phyloP scores from a whole-genome alignment of 2,888 invertebrate genomes.

The Resseliella maxima region DNA sequence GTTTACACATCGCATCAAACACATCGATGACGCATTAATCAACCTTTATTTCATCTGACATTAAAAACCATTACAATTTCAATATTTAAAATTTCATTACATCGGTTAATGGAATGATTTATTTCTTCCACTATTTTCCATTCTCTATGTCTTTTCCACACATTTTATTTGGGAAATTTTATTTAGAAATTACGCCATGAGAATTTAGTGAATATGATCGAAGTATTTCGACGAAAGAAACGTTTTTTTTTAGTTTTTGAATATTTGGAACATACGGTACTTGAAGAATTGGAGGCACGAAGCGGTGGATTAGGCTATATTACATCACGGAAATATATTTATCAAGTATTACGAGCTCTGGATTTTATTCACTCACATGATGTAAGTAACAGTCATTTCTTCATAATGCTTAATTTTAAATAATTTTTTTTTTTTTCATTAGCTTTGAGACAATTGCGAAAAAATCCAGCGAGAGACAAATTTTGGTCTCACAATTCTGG shows the following conservation, averaged over 20 bases:
- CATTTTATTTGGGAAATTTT: background rate
- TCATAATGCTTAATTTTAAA: too few relatives aligned
- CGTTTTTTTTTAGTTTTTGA: constrained; percentile 90
- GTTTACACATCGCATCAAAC: background rate
- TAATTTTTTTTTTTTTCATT: too few relatives aligned
- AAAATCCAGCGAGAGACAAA: too few relatives aligned
- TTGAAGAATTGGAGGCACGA: constrained; percentile 83
- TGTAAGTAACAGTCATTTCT: constrained; percentile 70
- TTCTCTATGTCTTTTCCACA: background rate
- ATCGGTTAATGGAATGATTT: background rate
- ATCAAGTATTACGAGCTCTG: constrained; percentile 83
- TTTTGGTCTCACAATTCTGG: too few relatives aligned
- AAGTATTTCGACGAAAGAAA: constrained; percentile 86
- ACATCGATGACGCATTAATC: background rate
- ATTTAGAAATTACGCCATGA: constrained; percentile 85
- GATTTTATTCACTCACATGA: constrained; percentile 87
- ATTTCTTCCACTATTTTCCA: background rate
- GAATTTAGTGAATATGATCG: constrained; percentile 88
- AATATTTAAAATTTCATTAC: background rate
- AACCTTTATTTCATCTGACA: background rate
- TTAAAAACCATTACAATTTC: background rate
- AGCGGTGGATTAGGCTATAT: constrained; percentile 80
- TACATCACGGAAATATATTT: constrained; percentile 79
- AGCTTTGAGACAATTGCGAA: too few relatives aligned
- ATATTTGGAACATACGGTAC: constrained; percentile 85